Conservation (phyloP, 2,888 invertebrate species). For the Acanthosoma haemorrhoidale region DNA sequence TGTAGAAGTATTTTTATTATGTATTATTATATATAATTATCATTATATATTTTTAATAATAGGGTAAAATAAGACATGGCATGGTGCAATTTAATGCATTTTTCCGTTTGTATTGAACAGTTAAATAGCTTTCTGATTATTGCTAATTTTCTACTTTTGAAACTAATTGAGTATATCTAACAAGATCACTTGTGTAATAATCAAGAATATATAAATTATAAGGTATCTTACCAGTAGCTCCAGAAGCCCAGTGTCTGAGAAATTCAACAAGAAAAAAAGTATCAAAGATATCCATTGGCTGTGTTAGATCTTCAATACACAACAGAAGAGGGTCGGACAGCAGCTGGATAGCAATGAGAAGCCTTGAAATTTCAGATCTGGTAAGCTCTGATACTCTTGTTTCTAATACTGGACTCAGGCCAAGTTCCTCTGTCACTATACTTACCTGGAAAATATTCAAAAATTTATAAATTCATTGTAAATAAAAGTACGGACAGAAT, state of each 20-base stretch:
- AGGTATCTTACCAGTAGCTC: slow-evolving; percentile 41
- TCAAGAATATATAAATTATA: no score
- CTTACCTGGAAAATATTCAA: slow-evolving; percentile 75
- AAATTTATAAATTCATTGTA: not conserved
- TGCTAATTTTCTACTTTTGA: no score
- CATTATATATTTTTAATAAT: no score
- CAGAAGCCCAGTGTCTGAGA: slow-evolving; percentile 77
- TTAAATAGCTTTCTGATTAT: no score
- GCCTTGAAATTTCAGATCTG: slow-evolving; percentile 76
- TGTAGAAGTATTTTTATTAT: no score
- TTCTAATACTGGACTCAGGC: slow-evolving; percentile 81
- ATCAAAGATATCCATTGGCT: slow-evolving; percentile 90
- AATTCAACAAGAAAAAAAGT: slow-evolving; percentile 93
- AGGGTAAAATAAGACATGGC: no score
- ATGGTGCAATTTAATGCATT: no score
- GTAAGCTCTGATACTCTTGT: slow-evolving; percentile 80
- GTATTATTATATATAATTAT: no score
- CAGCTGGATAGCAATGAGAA: slow-evolving; percentile 85
- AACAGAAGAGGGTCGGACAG: slow-evolving; percentile 80
- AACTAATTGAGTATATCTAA: no score
- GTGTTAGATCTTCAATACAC: slow-evolving; percentile 80
- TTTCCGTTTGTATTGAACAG: no score
- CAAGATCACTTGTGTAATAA: not conserved
- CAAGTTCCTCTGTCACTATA: slow-evolving; percentile 83
- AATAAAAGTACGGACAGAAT: no score